These are phyloP conservation scores for Cryptus armator DNA, from an alignment of 2,888 invertebrate genomes.

Conservation along the genomic window DNA sequence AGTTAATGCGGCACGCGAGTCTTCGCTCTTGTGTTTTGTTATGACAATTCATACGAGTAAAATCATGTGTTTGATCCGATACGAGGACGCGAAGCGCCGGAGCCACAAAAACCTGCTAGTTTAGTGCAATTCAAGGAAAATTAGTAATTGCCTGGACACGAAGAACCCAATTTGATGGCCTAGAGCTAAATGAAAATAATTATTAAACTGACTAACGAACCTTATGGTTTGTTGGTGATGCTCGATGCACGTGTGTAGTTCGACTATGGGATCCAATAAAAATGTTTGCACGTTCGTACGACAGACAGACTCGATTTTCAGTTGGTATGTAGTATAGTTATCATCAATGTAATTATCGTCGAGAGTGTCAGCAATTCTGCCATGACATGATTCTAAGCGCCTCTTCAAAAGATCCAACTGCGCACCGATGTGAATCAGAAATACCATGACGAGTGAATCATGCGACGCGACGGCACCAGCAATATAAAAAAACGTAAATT, in stretches of 20 bases:
- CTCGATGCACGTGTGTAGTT: slow-evolving; percentile 62
- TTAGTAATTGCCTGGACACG: too few relatives aligned
- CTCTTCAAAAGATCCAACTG: slow-evolving; percentile 64
- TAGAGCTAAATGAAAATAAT: background rate
- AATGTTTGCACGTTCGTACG: slow-evolving; percentile 33
- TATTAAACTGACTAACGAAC: slow-evolving; percentile 25
- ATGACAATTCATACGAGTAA: too few relatives aligned
- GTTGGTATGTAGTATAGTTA: background rate
- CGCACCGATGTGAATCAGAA: slow-evolving; percentile 63
- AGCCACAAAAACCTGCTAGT: too few relatives aligned
- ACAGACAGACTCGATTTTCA: slow-evolving; percentile 48
- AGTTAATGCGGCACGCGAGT: too few relatives aligned
- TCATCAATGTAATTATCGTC: slow-evolving; percentile 10
- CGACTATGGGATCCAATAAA: slow-evolving; percentile 39
- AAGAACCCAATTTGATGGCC: too few relatives aligned
- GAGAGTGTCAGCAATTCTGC: background rate
- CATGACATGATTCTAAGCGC: slow-evolving; percentile 49
- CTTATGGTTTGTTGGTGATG: slow-evolving; percentile 66
- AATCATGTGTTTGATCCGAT: too few relatives aligned
- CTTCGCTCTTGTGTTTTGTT: too few relatives aligned
- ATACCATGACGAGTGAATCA: slow-evolving; percentile 66
- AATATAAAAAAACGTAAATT: slow-evolving; percentile 56
- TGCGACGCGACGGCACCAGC: slow-evolving; percentile 64
- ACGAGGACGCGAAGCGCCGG: too few relatives aligned
- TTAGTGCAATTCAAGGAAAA: too few relatives aligned